Evolutionary conservation across 2,888 invertebrate species (phyloP).

Genomic region (Selenia dentaria): DNA sequence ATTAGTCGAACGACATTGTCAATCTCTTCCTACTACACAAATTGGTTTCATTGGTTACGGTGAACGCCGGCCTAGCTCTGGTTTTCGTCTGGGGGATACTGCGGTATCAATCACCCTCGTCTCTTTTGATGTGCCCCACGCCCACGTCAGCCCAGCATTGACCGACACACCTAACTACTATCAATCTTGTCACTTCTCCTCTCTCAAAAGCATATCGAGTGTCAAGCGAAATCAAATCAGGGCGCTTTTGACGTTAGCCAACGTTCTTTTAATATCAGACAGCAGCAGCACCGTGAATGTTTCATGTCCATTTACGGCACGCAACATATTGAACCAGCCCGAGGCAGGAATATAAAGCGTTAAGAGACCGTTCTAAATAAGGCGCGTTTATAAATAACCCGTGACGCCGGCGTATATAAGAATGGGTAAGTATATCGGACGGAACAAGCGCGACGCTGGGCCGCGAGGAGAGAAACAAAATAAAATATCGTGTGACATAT

Average conservation of each 20-base stretch:
- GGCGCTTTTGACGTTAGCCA: constrained; percentile 32
- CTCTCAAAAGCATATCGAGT: constrained; percentile 51
- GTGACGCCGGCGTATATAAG: constrained; percentile 65
- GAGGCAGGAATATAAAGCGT: constrained; percentile 37
- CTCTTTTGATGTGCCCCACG: constrained; percentile 67
- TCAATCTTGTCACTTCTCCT: constrained; percentile 71
- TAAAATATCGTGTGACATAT: constrained; percentile 76
- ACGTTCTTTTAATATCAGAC: constrained; percentile 28
- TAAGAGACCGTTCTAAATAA: constrained; percentile 64
- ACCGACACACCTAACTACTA: constrained; percentile 52
- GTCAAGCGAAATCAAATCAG: constrained; percentile 50
- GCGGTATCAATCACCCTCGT: constrained; percentile 60
- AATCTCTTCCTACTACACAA: constrained; percentile 47
- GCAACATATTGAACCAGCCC: constrained; percentile 36
- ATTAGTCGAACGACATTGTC: constrained; percentile 34
- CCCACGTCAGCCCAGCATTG: constrained; percentile 47
- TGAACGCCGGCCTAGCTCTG: constrained; percentile 50
- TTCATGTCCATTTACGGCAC: constrained; percentile 34
- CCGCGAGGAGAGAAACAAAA: constrained; percentile 59
- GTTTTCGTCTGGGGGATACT: constrained; percentile 59
- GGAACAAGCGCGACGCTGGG: constrained; percentile 53
- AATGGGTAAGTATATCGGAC: constrained; percentile 64
- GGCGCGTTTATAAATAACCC: constrained; percentile 73
- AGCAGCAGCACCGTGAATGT: constrained; percentile 28
- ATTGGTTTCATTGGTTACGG: constrained; percentile 51